A percentile compares a stretch with the other conserved stretches of the same genome.
Evolutionary conservation across 2,888 invertebrate species (phyloP).

Genomic region (Tholera decimalis): DNA sequence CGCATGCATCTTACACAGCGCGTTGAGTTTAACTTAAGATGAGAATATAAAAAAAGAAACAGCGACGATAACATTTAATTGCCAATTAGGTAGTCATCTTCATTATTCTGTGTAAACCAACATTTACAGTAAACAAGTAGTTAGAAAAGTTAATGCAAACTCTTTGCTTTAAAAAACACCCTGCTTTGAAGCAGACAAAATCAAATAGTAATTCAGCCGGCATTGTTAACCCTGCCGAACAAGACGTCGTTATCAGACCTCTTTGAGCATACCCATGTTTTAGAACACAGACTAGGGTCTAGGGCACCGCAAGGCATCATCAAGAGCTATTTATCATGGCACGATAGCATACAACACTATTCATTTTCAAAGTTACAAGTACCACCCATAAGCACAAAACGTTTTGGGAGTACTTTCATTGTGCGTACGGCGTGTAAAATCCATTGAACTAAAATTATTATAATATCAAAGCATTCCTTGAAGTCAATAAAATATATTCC

Average conservation of each 20-base stretch:
- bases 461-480: conserved; percentile 11
- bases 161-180: conserved; percentile 1
- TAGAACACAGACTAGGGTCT: neutral
- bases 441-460: conserved; percentile 18
- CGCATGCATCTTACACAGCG: neutral
- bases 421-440: no score
- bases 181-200: conserved; percentile 3
- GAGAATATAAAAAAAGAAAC: neutral
- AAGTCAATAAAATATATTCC: conserved; percentile 21
- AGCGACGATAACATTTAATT: neutral
- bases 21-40: neutral
- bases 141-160: neutral
- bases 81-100: neutral
- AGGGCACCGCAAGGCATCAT: neutral
- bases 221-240: neutral
- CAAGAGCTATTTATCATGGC: conserved; percentile 7
- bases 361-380: no score
- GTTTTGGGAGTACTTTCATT: no score
- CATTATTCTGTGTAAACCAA: neutral
- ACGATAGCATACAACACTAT: conserved; percentile 13
- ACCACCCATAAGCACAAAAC: no score
- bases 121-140: neutral
- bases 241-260: conserved; percentile 8
- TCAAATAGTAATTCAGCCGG: neutral
- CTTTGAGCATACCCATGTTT: conserved; percentile 2